Conservation (phyloP, 1,140 invertebrate species). For the Oryzaephilus surinamensis region DNA sequence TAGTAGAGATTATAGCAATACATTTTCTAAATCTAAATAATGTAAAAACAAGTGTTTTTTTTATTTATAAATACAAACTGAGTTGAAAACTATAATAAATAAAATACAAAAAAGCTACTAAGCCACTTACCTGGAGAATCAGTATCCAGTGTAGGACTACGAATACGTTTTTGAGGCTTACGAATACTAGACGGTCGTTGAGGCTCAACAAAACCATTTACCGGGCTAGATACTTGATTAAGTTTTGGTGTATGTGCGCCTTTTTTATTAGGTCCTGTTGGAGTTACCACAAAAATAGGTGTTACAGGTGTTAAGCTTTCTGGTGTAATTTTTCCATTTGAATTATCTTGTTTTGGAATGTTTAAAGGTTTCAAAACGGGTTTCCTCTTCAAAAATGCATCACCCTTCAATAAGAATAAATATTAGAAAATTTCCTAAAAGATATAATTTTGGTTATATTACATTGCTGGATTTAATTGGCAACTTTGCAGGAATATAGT, state of each 20-base stretch:
- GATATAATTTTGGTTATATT: background rate
- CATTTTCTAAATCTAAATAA: too few relatives aligned
- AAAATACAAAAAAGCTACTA: too few relatives aligned
- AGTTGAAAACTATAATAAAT: background rate
- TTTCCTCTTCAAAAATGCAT: background rate
- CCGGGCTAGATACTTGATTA: conserved; percentile 9
- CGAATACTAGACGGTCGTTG: conserved; percentile 18
- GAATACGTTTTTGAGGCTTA: conserved; percentile 36
- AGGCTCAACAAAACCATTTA: conserved; percentile 29
- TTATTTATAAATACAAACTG: too few relatives aligned
- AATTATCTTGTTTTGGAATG: background rate
- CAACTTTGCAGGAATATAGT: background rate
- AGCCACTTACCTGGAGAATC: conserved; percentile 41
- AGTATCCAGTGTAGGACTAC: conserved; percentile 35
- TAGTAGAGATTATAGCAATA: too few relatives aligned
- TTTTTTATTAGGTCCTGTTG: background rate
- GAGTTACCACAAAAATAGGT: background rate
- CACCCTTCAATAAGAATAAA: background rate
- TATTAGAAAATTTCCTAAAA: background rate
- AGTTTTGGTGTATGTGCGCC: too few relatives aligned
- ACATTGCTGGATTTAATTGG: background rate
- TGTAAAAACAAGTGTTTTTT: too few relatives aligned
- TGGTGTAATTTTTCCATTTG: too few relatives aligned
- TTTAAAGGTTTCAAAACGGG: background rate
- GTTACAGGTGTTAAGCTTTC: too few relatives aligned